Base-by-base conservation (phyloP, 2,113 vertebrate genomes). In the Platysteira castanea region DNA sequence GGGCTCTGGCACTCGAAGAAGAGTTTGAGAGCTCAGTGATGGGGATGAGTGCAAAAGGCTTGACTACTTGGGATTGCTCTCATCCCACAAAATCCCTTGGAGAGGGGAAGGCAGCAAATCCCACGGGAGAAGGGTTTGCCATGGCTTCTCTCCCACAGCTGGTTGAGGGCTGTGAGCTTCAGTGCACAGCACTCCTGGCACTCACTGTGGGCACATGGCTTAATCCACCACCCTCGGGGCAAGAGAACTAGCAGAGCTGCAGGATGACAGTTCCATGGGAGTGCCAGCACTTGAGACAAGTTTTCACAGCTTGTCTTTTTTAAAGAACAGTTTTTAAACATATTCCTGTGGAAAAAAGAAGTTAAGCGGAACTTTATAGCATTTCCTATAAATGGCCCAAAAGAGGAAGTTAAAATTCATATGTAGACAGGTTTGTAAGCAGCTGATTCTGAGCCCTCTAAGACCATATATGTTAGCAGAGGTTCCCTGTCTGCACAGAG, bases 371-470 rank as follows among this genome's bases (percentile, higher is more conserved):
- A 98, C 98, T 95, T 87, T 39, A 80, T 80, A 56, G 49, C 80
- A 92, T 98, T 99, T 99, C 98, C 98, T 98, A 98, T 97, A 98
- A 98, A 97, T 95, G 46, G 74, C 93, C 84, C 89, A 63, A 96
- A 98, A 98, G 98, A 96, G 98, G 98, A 99, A 99, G 98, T 97
- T 95, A 30, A 97, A 97, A 67, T 89, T 84, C 89, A 14, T 69
- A 78, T 41, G 84, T 86, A 89, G 92, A 84, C 41, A 82, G 79
- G 91, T 95, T 95, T 96, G 56, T 57, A 37, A 84, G 89, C 89
- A 95, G 92, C 63, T 73, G 75, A 64, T 95, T 68, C 41, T 53
- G 67, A 59, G 52, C 50, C 47, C 73, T 21, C 39, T 65, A 22
- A 73, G n/a, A 42, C 9, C 50, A 60, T 54, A 9, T 13, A 56